Conservation (phyloP, 2,888 invertebrate genomes). For the Xanthorhoe spadicearia region DNA sequence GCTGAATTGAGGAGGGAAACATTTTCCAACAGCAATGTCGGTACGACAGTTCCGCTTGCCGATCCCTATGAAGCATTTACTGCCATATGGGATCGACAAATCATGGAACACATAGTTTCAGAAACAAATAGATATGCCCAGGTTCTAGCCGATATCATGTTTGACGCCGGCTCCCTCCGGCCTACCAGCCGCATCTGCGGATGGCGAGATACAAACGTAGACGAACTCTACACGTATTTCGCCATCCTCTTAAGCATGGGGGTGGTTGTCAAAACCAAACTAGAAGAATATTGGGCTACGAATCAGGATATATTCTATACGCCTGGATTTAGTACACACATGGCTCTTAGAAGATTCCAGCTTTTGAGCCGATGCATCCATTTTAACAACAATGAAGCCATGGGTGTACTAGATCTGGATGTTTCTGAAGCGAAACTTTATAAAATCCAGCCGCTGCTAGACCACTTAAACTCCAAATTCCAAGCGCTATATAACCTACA, state of each 20-base stretch:
- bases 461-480: background rate
- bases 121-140: too few species aligned
- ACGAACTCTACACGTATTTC: constrained; percentile 1
- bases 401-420: background rate
- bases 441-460: background rate
- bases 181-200: background rate
- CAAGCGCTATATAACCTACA: background rate
- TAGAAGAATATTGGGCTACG: too few species aligned
- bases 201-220: background rate
- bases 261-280: too few species aligned
- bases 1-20: too few species aligned
- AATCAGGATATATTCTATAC: background rate
- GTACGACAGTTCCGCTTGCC: too few species aligned
- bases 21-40: too few species aligned
- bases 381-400: background rate
- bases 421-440: background rate
- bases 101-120: too few species aligned
- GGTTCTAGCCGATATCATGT: too few species aligned
- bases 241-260: background rate
- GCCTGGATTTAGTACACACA: background rate
- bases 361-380: background rate
- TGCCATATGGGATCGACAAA: too few species aligned
- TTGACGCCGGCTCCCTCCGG: background rate
- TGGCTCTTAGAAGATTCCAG: background rate
- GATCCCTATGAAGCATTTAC: too few species aligned